Conservation (phyloP, 2,888 invertebrate genomes). For the Agrotis puta region DNA sequence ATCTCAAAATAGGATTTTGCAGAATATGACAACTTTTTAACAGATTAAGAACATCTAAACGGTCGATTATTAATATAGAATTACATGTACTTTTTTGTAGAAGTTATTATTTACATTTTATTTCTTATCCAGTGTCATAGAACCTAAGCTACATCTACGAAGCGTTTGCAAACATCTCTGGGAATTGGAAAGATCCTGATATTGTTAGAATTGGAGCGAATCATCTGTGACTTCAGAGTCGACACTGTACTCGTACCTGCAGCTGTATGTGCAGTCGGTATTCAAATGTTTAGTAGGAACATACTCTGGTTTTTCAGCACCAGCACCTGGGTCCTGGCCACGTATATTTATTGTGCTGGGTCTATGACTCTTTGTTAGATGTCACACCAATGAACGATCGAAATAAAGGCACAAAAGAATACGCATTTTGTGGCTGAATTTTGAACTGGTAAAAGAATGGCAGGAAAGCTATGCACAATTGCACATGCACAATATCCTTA, state of each 20-base stretch:
- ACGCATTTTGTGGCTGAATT: neutral
- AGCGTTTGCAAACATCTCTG: slow-evolving; percentile 26
- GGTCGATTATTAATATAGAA: neutral
- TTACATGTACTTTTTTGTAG: neutral
- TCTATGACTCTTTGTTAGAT: neutral
- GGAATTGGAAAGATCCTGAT: slow-evolving; percentile 27
- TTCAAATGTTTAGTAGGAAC: slow-evolving; percentile 12
- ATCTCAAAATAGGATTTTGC: neutral
- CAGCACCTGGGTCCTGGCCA: slow-evolving; percentile 10
- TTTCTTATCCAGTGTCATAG: slow-evolving; percentile 5
- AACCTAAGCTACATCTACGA: slow-evolving; percentile 1
- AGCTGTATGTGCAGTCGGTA: slow-evolving; percentile 1
- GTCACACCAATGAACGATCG: neutral
- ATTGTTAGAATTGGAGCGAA: slow-evolving; percentile 31
- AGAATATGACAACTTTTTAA: too few species aligned
- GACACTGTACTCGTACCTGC: neutral
- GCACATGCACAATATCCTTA: too few species aligned
- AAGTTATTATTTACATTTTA: neutral
- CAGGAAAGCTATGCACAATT: too few species aligned
- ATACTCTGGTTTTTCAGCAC: slow-evolving; percentile 17
- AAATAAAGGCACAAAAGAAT: neutral
- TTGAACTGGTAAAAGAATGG: neutral
- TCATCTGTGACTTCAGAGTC: slow-evolving; percentile 22
- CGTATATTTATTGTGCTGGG: neutral
- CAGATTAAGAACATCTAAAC: too few species aligned